A percentile compares a stretch with the other conserved stretches of the same genome.
These are phyloP conservation scores for Fopius arisanus DNA, from an alignment of 1,140 invertebrate species.

Conservation along the genomic window DNA sequence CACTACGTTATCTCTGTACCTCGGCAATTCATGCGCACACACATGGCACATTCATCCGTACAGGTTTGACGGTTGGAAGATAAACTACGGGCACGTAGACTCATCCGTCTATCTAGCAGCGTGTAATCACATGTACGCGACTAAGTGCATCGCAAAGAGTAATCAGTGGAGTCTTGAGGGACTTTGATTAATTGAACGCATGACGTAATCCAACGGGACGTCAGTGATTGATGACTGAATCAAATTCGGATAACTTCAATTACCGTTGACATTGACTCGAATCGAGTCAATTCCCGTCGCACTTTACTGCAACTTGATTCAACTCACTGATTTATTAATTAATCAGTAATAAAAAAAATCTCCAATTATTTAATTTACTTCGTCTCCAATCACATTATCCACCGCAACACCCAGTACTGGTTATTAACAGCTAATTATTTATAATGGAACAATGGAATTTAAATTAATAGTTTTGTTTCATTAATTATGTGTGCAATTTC, in stretches of 20 bases:
- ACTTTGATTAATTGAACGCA: conserved; percentile 58
- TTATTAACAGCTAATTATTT: conserved; percentile 66
- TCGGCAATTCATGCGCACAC: conserved; percentile 14
- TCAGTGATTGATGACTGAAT: background rate
- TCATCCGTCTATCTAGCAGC: conserved; percentile 59
- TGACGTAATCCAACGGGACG: conserved; percentile 15
- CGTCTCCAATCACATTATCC: conserved; percentile 33
- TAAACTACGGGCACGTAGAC: conserved; percentile 55
- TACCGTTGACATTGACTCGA: too few species aligned
- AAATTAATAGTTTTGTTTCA: conserved; percentile 66
- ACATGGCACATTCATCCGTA: conserved; percentile 23
- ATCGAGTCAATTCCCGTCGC: too few species aligned
- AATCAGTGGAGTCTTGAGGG: conserved; percentile 49
- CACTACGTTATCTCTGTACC: background rate
- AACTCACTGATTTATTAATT: background rate
- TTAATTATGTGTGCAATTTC: conserved; percentile 63
- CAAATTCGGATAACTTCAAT: background rate
- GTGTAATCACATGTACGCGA: conserved; percentile 57
- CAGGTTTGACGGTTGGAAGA: conserved; percentile 58
- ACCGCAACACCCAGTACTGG: conserved; percentile 31
- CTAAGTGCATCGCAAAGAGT: conserved; percentile 57
- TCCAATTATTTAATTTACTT: conserved; percentile 19
- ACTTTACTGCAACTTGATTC: background rate
- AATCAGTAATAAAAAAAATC: background rate
- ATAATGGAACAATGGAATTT: conserved; percentile 65